phyloP scores from a whole-genome alignment of 2,113 vertebrate species.

The Thunnus thynnus region DNA sequence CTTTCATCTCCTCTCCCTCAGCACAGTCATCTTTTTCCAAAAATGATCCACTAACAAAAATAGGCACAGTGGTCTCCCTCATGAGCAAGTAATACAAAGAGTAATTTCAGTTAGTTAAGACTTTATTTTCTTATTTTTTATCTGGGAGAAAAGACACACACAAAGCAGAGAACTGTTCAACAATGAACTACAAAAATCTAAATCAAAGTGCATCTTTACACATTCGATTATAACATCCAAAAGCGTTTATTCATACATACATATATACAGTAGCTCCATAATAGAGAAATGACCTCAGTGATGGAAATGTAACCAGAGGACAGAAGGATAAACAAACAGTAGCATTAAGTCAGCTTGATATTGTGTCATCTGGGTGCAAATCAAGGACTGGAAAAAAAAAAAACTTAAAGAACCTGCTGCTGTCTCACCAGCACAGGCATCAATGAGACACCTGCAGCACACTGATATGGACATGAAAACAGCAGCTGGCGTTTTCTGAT shows the following conservation, averaged over 20 bases:
- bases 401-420: slow-evolving; percentile 21
- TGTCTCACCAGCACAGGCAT: slow-evolving; percentile 48
- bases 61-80: slow-evolving; percentile 10
- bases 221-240: not conserved
- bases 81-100: slow-evolving; percentile 17
- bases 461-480: slow-evolving; percentile 42
- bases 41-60: slow-evolving; percentile 34
- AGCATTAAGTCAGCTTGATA: slow-evolving; percentile 2
- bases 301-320: slow-evolving; percentile 8
- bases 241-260: slow-evolving; percentile 41
- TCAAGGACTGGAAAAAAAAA: not conserved
- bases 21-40: slow-evolving; percentile 32
- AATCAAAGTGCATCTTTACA: slow-evolving; percentile 26
- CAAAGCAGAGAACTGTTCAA: not conserved
- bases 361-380: slow-evolving; percentile 17
- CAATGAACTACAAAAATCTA: slow-evolving; percentile 20
- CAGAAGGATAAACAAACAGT: slow-evolving; percentile 1
- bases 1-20: slow-evolving; percentile 43
- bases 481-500: slow-evolving; percentile 39
- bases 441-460: slow-evolving; percentile 69
- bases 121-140: slow-evolving; percentile 51
- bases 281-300: not conserved
- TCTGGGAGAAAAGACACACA: not conserved
- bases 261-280: slow-evolving; percentile 54
- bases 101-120: slow-evolving; percentile 2